Conservation (phyloP, 2,797 vertebrate species). For the Setipinna tenuifilis region DNA sequence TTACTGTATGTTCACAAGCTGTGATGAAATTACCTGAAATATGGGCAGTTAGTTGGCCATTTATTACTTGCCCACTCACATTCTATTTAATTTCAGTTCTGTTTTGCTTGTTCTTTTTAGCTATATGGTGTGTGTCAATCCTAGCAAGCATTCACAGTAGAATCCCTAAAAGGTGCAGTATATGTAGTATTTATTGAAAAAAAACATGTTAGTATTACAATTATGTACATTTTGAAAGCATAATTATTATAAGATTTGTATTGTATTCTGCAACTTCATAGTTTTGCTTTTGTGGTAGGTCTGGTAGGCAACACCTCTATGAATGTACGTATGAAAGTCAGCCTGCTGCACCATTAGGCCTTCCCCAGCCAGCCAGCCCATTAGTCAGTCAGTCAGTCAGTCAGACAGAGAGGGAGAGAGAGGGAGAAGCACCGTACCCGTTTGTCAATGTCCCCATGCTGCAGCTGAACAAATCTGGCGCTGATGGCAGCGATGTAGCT, state of each 20-base stretch:
- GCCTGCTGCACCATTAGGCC: neutral
- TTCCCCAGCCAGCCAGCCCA: neutral
- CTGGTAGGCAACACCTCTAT: too few species aligned
- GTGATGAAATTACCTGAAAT: neutral
- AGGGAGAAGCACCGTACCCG: slow-evolving; percentile 72
- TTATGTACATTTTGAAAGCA: neutral
- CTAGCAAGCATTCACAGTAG: neutral
- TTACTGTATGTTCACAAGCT: neutral
- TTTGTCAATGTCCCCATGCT: slow-evolving; percentile 98
- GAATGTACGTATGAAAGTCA: neutral
- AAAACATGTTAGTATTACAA: neutral
- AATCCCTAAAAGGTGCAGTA: neutral
- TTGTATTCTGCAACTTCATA: neutral
- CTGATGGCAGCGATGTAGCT: slow-evolving; percentile 99
- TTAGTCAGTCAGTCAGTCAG: too few species aligned
- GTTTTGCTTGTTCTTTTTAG: neutral
- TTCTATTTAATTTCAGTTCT: neutral
- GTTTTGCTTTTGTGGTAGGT: too few species aligned
- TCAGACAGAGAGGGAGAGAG: too few species aligned
- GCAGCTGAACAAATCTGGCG: slow-evolving; percentile 96
- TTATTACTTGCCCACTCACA: too few species aligned
- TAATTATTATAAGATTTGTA: neutral
- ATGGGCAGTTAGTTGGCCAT: neutral
- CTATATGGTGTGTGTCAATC: neutral
- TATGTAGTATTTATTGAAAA: neutral